Conservation (phyloP, 2,888 invertebrate species). For the Sussaba pulchella region DNA sequence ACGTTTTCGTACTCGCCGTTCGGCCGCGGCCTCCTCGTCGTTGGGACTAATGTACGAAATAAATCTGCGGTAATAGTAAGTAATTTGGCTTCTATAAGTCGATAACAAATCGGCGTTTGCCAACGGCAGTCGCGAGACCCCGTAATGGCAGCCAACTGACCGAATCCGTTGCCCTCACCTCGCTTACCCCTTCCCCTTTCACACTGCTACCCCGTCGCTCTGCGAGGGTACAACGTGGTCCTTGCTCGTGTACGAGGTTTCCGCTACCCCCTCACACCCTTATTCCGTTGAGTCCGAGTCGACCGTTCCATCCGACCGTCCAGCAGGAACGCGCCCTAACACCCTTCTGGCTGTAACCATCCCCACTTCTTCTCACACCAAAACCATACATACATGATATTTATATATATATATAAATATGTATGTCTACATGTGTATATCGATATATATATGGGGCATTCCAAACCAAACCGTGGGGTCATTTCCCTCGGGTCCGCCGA, state of each 20-base stretch:
- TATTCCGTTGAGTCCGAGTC: slow-evolving; percentile 30
- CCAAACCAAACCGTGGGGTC: no score
- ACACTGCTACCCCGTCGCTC: slow-evolving; percentile 54
- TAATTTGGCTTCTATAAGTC: slow-evolving; percentile 83
- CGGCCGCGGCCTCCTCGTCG: slow-evolving; percentile 50
- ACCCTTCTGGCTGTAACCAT: slow-evolving; percentile 43
- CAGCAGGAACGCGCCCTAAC: slow-evolving; percentile 12
- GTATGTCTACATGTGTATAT: no score
- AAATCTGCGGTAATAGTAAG: slow-evolving; percentile 85
- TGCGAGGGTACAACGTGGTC: slow-evolving; percentile 64
- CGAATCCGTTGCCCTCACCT: slow-evolving; percentile 78
- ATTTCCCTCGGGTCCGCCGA: no score
- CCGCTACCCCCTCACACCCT: slow-evolving; percentile 33
- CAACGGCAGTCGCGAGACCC: slow-evolving; percentile 78
- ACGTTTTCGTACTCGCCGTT: slow-evolving; percentile 12
- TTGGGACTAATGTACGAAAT: slow-evolving; percentile 82
- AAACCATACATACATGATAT: slow-evolving; percentile 11
- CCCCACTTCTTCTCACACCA: slow-evolving; percentile 27
- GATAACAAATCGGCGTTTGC: slow-evolving; percentile 84
- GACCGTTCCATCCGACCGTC: slow-evolving; percentile 40
- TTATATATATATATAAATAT: no score
- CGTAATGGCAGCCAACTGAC: slow-evolving; percentile 83
- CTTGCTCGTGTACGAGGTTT: slow-evolving; percentile 54
- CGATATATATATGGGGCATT: no score
- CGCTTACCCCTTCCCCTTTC: background rate